phyloP scores from a whole-genome alignment of 2,888 invertebrate species.

The Drosophila colorata region DNA sequence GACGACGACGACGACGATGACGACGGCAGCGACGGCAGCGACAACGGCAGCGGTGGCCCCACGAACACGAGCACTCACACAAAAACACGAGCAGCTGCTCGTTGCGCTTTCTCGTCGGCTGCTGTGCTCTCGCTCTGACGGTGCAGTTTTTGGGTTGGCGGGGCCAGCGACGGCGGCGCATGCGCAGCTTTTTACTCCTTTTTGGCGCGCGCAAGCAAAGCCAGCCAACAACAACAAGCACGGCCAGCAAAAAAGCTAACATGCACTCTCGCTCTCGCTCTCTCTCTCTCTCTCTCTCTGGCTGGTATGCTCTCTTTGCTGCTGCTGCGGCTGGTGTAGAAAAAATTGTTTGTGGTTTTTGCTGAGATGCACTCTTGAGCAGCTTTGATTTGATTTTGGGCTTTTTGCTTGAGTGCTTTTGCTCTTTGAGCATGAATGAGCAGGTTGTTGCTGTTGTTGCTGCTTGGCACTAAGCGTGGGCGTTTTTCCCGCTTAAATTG shows the following conservation, averaged over 20 bases:
- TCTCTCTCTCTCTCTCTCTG: conserved; percentile 22
- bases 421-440: conserved; percentile 43
- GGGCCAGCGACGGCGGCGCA: conserved; percentile 57
- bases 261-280: conserved; percentile 17
- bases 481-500: conserved; percentile 33
- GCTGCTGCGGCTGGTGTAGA: conserved; percentile 18
- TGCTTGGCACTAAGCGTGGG: conserved; percentile 12
- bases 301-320: conserved; percentile 11
- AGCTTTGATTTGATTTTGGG: conserved; percentile 69
- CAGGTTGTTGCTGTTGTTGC: conserved; percentile 22
- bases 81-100: conserved; percentile 13
- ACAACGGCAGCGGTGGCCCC: conserved; percentile 22
- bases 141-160: conserved; percentile 39
- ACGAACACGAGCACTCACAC: conserved; percentile 28
- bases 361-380: conserved; percentile 61
- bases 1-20: conserved; percentile 47
- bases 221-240: conserved; percentile 13
- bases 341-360: conserved; percentile 79
- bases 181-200: conserved; percentile 75
- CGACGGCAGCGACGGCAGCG: conserved; percentile 23
- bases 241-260: conserved; percentile 30
- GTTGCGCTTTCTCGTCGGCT: conserved; percentile 41
- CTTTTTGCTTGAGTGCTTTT: conserved; percentile 68
- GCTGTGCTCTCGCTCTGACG: conserved; percentile 56
- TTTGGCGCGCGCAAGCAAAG: conserved; percentile 48